Evolutionary conservation across 2,888 invertebrate species (phyloP).

Genomic region (Lissonota sp.): DNA sequence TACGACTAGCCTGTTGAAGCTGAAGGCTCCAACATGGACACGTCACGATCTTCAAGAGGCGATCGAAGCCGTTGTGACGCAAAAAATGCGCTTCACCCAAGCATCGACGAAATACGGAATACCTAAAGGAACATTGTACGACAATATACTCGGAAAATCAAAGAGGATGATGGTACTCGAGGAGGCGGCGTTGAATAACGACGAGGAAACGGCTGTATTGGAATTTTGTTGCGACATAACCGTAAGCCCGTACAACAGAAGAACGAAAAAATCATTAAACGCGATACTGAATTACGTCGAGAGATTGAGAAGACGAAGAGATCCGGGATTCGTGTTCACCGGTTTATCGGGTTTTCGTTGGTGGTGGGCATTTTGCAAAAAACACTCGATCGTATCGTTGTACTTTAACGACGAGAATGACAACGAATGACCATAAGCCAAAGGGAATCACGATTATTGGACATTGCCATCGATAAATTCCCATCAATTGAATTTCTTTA

Average conservation of each 20-base stretch:
- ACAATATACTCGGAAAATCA: constrained; percentile 91
- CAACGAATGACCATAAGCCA: constrained; percentile 75
- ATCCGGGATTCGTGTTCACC: constrained; percentile 88
- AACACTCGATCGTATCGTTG: constrained; percentile 90
- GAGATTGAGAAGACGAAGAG: constrained; percentile 86
- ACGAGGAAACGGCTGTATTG: constrained; percentile 88
- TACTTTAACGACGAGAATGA: constrained; percentile 84
- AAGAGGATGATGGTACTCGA: constrained; percentile 91
- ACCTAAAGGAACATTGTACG: constrained; percentile 91
- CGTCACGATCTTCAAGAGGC: constrained; percentile 90
- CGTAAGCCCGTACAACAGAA: constrained; percentile 88
- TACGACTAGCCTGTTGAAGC: constrained; percentile 88
- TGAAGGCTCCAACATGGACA: constrained; percentile 91
- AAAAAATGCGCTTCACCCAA: constrained; percentile 91
- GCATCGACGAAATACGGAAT: constrained; percentile 89
- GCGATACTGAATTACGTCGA: constrained; percentile 89
- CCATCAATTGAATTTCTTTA: too few species aligned
- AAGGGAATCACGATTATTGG: constrained; percentile 50
- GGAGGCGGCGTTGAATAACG: constrained; percentile 87
- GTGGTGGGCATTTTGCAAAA: constrained; percentile 94
- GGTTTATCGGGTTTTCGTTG: constrained; percentile 91
- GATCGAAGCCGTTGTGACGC: constrained; percentile 90
- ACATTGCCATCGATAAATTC: constrained; percentile 17
- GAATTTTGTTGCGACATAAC: constrained; percentile 91
- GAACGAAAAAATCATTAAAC: constrained; percentile 88